Conservation (phyloP, 2,888 invertebrate species). For the Lymantria dispar region DNA sequence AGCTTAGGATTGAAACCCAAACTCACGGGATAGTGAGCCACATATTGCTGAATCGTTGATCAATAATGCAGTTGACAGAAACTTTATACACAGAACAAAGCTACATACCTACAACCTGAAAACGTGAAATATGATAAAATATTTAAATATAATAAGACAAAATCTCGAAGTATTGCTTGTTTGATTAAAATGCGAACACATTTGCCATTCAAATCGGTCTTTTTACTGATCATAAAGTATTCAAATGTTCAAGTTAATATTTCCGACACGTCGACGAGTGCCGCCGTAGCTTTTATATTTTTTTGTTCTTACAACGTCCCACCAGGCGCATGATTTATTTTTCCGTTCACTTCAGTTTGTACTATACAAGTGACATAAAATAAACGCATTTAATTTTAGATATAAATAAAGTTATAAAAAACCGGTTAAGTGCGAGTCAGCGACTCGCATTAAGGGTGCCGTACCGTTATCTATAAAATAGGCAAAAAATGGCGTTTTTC, state of each 20-base stretch:
- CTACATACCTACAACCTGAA: neutral
- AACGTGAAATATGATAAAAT: conserved; percentile 21
- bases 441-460: too few species aligned
- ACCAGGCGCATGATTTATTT: conserved; percentile 53
- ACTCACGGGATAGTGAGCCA: too few species aligned
- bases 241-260: conserved; percentile 77
- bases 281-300: conserved; percentile 43
- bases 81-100: neutral
- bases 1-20: too few species aligned
- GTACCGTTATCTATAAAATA: too few species aligned
- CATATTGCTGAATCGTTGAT: too few species aligned
- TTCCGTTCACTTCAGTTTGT: conserved; percentile 44
- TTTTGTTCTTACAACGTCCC: conserved; percentile 36
- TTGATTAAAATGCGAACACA: conserved; percentile 77
- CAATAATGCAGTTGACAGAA: too few species aligned
- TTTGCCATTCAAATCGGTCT: conserved; percentile 78
- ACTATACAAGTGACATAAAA: conserved; percentile 34
- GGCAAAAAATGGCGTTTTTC: too few species aligned
- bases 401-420: too few species aligned
- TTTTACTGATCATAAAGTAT: conserved; percentile 80
- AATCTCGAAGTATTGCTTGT: conserved; percentile 43
- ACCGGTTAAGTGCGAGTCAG: too few species aligned
- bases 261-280: conserved; percentile 66
- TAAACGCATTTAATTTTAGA: conserved; percentile 32
- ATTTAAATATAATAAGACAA: conserved; percentile 31